phyloP scores from a whole-genome alignment of 2,797 vertebrate species.

The Sebastes trivittatus region DNA sequence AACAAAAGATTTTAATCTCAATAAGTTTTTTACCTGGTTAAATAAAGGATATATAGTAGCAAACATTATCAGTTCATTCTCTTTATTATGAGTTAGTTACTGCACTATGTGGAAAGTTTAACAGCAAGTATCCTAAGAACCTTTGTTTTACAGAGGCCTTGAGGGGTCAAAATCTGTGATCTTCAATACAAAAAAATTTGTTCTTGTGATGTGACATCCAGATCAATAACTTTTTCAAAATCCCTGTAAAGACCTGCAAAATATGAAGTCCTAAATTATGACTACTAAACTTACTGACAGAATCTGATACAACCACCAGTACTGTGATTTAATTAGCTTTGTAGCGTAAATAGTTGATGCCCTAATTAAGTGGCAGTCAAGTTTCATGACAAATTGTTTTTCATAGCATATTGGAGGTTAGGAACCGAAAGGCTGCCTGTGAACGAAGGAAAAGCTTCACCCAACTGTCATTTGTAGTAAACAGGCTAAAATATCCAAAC shows the following conservation, averaged over 20 bases:
- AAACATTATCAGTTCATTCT: background rate
- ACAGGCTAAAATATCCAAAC: background rate
- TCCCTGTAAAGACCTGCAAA: background rate
- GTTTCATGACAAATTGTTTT: background rate
- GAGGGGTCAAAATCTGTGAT: background rate
- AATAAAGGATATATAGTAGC: background rate
- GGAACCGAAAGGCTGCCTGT: background rate
- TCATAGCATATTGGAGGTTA: background rate
- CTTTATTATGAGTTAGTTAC: background rate
- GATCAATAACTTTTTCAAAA: background rate
- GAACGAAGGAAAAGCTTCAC: background rate
- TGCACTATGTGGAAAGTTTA: background rate
- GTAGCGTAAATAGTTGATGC: background rate
- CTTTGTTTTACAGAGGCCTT: background rate
- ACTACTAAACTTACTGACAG: background rate
- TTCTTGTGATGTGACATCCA: background rate
- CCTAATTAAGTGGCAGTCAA: background rate
- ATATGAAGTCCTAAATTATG: background rate
- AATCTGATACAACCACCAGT: background rate
- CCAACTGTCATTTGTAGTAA: background rate
- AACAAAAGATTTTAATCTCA: accelerated
- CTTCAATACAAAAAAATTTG: background rate
- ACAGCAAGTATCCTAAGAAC: background rate
- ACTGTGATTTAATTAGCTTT: background rate
- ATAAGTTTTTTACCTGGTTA: too few relatives aligned